Base-by-base conservation (phyloP, 2,113 vertebrate genomes). In the Cyprinodon variegatus region DNA sequence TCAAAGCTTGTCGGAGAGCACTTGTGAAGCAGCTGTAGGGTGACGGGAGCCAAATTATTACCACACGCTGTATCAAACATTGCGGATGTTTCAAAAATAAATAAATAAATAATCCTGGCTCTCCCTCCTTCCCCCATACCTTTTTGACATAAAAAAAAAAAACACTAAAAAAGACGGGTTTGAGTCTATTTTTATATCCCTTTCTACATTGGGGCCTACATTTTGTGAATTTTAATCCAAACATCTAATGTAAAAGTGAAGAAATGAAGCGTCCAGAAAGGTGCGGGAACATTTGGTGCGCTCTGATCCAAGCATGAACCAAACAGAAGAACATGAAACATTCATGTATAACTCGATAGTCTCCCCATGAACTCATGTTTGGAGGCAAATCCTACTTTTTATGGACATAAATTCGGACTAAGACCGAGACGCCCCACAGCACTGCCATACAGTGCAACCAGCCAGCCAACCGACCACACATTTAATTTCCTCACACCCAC, bases 1-100 rank as follows among this genome's bases (percentile, higher is more conserved):
- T 90, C 71, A 50, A 78, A 77, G 74, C 77, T 85, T 79, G 77
- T 83, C 80, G 40, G 76, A 76, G 88, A 79, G 78, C 89, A 77
- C 76, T 77, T 82, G 79, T 90, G 68, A 88, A 80, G 74, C 76
- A 81, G 79, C 77, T 84, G 85, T 82, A 74, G 82, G 82, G 86
- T 83, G 84, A 77, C 77, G 57, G 88, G 83, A 88, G 90, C 76
- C 84, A 84, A 85, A 77, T 86, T 83, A 79, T 82, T 70, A 77
- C 82, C 82, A 77, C 74, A 90, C 82, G 91, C 83, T 78, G 81
- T 88, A 87, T 88, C 92, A 93, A 94, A 94, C 91, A 92, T 94
- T 95, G 94, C 94, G 94, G 94, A 94, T 94, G 87, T 92, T 94
- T 88, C 60, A 57, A n/a, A 57, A 57, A 57, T 13, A 66, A 94